A percentile compares a stretch with the other conserved stretches of the same genome.
Conservation (phyloP, 2,888 invertebrate genomes). For the Microctonus aethiopoides region DNA sequence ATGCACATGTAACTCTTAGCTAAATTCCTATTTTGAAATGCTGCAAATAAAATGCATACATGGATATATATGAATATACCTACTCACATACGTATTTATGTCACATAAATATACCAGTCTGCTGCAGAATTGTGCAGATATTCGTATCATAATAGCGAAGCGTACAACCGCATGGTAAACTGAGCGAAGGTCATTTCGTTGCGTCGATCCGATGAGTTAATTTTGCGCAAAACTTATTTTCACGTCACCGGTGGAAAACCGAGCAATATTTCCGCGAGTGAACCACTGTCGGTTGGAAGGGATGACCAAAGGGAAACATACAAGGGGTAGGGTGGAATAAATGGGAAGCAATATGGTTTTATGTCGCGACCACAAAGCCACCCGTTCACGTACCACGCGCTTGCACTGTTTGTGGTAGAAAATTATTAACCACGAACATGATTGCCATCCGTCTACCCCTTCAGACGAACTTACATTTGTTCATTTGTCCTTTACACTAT, state of each 20-base stretch:
- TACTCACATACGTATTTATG: not conserved
- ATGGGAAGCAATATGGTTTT: constrained; percentile 36
- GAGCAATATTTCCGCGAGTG: constrained; percentile 53
- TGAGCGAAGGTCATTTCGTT: not conserved
- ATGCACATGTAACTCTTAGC: too few relatives aligned
- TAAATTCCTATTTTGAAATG: too few relatives aligned
- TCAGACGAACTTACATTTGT: constrained; percentile 47
- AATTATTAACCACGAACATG: constrained; percentile 60
- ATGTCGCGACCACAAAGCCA: constrained; percentile 39
- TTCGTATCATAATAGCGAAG: not conserved
- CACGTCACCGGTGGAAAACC: constrained; percentile 55
- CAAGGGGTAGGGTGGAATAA: not conserved
- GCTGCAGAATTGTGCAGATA: not conserved
- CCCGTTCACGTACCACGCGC: constrained; percentile 32
- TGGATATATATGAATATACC: not conserved
- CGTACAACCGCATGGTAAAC: constrained; percentile 1
- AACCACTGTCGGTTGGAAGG: not conserved
- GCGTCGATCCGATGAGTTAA: constrained; percentile 41
- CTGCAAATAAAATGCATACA: too few relatives aligned
- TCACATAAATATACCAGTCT: not conserved
- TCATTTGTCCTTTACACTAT: constrained; percentile 1
- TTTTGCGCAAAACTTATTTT: constrained; percentile 57
- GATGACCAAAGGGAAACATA: not conserved
- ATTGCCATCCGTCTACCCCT: constrained; percentile 53
- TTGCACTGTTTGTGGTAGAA: constrained; percentile 47